Percentiles rank a stretch among this genome's conserved stretches.
These are phyloP conservation scores for Bufo bufo DNA, from an alignment of 2,113 vertebrate genomes.

Conservation along the genomic window DNA sequence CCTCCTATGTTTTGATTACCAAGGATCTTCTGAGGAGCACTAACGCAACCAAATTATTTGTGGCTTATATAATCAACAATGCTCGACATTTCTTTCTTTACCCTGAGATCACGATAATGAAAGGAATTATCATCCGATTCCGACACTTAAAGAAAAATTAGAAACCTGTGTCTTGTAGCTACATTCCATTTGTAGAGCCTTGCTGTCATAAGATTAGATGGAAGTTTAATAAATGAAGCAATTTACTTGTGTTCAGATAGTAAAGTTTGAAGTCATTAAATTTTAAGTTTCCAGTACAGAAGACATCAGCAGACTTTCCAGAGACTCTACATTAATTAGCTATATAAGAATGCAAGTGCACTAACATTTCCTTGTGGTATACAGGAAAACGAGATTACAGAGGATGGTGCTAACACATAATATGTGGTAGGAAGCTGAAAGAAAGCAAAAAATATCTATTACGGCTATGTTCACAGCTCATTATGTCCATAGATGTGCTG, in stretches of 20 bases:
- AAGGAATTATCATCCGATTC: slow-evolving; percentile 48
- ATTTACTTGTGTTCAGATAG: slow-evolving; percentile 49
- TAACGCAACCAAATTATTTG: slow-evolving; percentile 48
- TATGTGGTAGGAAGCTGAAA: neutral
- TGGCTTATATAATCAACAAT: slow-evolving; percentile 49
- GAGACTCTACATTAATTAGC: slow-evolving; percentile 35
- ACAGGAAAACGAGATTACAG: neutral
- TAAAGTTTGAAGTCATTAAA: slow-evolving; percentile 36
- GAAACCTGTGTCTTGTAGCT: slow-evolving; percentile 20
- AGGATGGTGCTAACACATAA: neutral
- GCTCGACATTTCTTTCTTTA: slow-evolving; percentile 20
- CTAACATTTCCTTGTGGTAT: neutral
- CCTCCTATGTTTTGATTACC: slow-evolving; percentile 46
- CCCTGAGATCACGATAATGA: slow-evolving; percentile 27
- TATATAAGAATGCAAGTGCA: neutral
- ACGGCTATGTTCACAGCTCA: neutral
- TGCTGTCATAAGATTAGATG: slow-evolving; percentile 40
- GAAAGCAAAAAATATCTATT: neutral
- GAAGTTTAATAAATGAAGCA: slow-evolving; percentile 38
- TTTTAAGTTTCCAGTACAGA: slow-evolving; percentile 18
- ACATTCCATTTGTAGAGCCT: slow-evolving; percentile 45
- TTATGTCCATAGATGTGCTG: neutral
- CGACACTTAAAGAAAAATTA: neutral
- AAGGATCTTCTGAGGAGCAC: slow-evolving; percentile 11
- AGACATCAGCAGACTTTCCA: neutral